Base-by-base conservation (phyloP, 1,140 invertebrate species). In the Gonatopus flavifemur region DNA sequence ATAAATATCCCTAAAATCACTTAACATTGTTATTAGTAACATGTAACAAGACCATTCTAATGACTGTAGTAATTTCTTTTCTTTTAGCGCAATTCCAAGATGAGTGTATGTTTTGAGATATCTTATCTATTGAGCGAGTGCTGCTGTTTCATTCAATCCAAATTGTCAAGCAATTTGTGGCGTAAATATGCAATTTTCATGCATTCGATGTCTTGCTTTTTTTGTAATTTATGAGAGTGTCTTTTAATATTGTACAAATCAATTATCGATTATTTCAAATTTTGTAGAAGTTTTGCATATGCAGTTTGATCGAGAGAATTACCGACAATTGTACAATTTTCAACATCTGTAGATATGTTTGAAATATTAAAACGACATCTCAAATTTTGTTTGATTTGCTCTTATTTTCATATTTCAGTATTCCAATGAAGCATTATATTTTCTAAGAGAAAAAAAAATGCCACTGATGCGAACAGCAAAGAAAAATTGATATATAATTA, bases 1-100 rank as follows among this genome's bases (percentile, higher is more conserved):
- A 74, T 74, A 66, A 66, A 63, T 55, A 54, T 62, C 59, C 66
- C 72, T 76, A 76, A 75, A 76, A 76, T 76, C 72, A 77, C 72
- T 74, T 49, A 75, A 76, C 59, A 70, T 49, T 69, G 66, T 71
- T 52, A 74, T 74, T 74, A 74, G 72, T 74, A 68, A 72, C 67
- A 76, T 59, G 59, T 55, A 62, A 74, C 57, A 52, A 63, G 60
- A 48, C 67, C 44, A 62, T 49, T 40, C 38, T 47, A 28, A 49
- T 53, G 43, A 57, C 44, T 57, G 57, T 22, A 57, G 42, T 31
- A n/a, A n/a, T 47, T 15, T 15, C 43, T 35, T 24, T 41, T 48
- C 30, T 45, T 37, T 15, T 13, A n/a, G 28, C 35, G 28, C 40
- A 12, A 18, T 32, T 49, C 30, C 30, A 39, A 43, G 22, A 39